Evolutionary conservation across 2,888 invertebrate species (phyloP).

Genomic region (Pelosia muscerda): DNA sequence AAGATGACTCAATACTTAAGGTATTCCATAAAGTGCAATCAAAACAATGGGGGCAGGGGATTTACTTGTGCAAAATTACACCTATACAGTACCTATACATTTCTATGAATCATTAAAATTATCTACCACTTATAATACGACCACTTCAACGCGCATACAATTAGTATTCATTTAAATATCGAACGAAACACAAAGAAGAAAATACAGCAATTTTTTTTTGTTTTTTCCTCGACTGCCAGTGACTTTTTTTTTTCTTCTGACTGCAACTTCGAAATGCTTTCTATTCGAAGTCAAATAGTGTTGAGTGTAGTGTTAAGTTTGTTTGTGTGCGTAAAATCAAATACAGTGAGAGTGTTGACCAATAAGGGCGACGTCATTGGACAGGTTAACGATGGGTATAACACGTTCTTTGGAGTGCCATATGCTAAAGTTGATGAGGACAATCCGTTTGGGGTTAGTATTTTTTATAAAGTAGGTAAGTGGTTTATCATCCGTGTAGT

Average conservation of each 20-base stretch:
- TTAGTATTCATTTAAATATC: slow-evolving; percentile 1
- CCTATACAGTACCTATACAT: neutral
- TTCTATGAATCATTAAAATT: slow-evolving; percentile 1
- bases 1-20: neutral
- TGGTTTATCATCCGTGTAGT: too few species aligned
- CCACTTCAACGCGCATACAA: neutral
- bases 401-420: slow-evolving; percentile 71
- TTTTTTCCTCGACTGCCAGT: neutral
- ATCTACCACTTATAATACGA: neutral
- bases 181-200: neutral
- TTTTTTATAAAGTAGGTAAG: neutral
- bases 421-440: slow-evolving; percentile 65
- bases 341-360: slow-evolving; percentile 48
- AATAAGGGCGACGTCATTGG: slow-evolving; percentile 60
- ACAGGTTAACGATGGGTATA: slow-evolving; percentile 56
- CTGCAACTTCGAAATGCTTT: neutral
- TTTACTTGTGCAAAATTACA: neutral
- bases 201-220: neutral
- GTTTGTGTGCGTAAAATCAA: neutral
- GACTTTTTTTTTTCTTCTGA: neutral
- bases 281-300: neutral
- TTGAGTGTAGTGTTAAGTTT: slow-evolving; percentile 11
- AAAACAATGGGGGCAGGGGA: slow-evolving; percentile 1
- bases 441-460: slow-evolving; percentile 73
- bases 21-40: neutral